A percentile compares a stretch with the other conserved stretches of the same genome.
Conservation (phyloP, 2,113 vertebrate species). For the Gobio gobio region DNA sequence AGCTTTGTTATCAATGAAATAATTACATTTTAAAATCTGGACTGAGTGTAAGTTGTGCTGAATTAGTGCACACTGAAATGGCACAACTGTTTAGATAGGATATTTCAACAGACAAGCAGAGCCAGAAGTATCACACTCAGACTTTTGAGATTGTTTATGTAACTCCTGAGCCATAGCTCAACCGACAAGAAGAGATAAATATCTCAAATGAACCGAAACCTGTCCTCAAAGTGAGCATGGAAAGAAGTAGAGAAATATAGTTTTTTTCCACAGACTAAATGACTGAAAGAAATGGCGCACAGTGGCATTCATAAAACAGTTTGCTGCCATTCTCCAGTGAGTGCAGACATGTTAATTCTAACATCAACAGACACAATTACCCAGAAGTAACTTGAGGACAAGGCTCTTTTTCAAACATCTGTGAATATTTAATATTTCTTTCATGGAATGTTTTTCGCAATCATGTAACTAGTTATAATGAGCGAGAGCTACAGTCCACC, state of each 20-base stretch:
- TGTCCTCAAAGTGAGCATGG: neutral
- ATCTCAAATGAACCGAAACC: neutral
- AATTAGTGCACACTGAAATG: neutral
- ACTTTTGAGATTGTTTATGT: neutral
- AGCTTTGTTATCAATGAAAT: neutral
- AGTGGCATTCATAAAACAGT: conserved; percentile 28
- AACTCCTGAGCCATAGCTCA: conserved; percentile 18
- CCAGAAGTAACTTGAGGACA: conserved; percentile 49
- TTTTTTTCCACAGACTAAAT: neutral
- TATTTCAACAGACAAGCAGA: conserved; percentile 10
- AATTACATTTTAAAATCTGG: neutral
- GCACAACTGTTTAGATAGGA: neutral
- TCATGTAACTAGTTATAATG: conserved; percentile 49
- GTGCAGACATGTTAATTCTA: conserved; percentile 40
- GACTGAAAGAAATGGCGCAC: neutral
- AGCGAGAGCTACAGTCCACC: conserved; percentile 42
- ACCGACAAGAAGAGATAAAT: conserved; percentile 3
- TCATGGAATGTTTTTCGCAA: conserved; percentile 38
- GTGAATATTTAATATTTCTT: conserved; percentile 56
- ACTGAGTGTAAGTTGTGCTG: neutral
- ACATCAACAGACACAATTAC: conserved; percentile 39
- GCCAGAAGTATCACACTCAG: neutral
- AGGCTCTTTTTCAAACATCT: conserved; percentile 50
- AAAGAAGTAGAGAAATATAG: neutral
- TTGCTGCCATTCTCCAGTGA: conserved; percentile 22